A percentile compares a stretch with the other conserved stretches of the same genome.
Evolutionary conservation across 2,113 vertebrate species (phyloP).

Genomic region (Daphoenositta chrysoptera): DNA sequence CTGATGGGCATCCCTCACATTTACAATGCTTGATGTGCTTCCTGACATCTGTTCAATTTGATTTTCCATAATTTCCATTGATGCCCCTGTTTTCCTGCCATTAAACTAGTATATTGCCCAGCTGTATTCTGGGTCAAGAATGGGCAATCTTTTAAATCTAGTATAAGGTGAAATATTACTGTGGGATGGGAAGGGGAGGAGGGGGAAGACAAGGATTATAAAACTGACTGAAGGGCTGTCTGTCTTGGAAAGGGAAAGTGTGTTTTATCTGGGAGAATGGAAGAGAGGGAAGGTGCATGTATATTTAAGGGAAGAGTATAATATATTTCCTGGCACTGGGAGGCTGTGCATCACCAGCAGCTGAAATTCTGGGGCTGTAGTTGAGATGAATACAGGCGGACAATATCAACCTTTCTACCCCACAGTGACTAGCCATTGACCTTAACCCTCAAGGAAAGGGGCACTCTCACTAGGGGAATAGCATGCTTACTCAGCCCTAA

Average conservation of each 20-base stretch:
- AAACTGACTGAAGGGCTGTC: constrained; percentile 20
- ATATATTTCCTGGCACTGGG: not conserved
- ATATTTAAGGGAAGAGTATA: constrained; percentile 6
- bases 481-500: constrained; percentile 27
- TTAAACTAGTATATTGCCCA: constrained; percentile 61
- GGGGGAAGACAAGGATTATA: constrained; percentile 19
- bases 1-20: constrained; percentile 53
- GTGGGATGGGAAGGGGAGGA: constrained; percentile 19
- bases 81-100: constrained; percentile 60
- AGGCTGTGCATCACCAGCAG: not conserved
- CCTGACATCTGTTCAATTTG: constrained; percentile 66
- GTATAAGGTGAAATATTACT: constrained; percentile 64
- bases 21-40: constrained; percentile 64
- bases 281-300: not conserved
- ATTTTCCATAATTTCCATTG: constrained; percentile 68
- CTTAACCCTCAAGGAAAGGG: constrained; percentile 58
- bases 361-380: not conserved
- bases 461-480: constrained; percentile 56
- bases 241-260: not conserved
- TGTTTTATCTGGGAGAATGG: not conserved
- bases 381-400: constrained; percentile 8
- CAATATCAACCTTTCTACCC: constrained; percentile 14
- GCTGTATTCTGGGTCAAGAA: constrained; percentile 65
- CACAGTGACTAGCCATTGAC: constrained; percentile 56
- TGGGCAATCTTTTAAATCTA: constrained; percentile 63